Evolutionary conservation across 2,797 vertebrate genomes (phyloP), one percentile per base, ranked within the genome.

Genomic region (Periparus ater): DNA sequence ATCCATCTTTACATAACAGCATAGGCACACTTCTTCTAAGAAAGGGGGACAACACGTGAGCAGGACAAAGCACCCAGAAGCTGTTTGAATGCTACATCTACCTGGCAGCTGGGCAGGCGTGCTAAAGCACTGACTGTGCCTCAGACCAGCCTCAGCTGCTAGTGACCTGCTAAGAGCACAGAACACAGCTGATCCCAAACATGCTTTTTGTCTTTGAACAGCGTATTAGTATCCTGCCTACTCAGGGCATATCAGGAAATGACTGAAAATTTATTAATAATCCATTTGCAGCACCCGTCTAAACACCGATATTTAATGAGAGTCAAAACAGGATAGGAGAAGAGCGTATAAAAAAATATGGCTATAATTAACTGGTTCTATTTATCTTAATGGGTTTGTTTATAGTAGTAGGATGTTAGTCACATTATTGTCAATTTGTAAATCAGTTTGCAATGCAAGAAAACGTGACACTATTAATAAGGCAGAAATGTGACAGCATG

Each of bases 351-450:
- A 68, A 71, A 44, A 74, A 72, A 79, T 42, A 85, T 48, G 30
- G 45, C 75, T 91, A 67, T 11, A 88, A 18, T 82, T 92, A 95
- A 83, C 68, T 89, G 38, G 26, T 79, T 90, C 48, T 62, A 40
- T 73, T 89, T 95, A 83, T 78, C 79, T 83, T 82, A 90, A 82
- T 79, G 55, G 26, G 19, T 60, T 88, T 95, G 89, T 88, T 91
- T 91, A 74, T 34, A 54, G 55, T 9, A 88, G 58, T 26, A 84
- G 77, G 80, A 78, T 88, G 63, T 74, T 76, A 84, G 58, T 84
- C 79, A 89, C 36, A 4, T 83, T 67, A 77, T 2, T 78, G 29
- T 88, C 93, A 76, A 91, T 89, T 91, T 91, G 85, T 88, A 88
- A 60, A 78, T 86, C 73, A 72, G 47, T 82, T 66, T 40, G 53